These are phyloP conservation scores for Sebastes nivosus DNA, from an alignment of 2,797 vertebrate genomes.

Conservation along the genomic window DNA sequence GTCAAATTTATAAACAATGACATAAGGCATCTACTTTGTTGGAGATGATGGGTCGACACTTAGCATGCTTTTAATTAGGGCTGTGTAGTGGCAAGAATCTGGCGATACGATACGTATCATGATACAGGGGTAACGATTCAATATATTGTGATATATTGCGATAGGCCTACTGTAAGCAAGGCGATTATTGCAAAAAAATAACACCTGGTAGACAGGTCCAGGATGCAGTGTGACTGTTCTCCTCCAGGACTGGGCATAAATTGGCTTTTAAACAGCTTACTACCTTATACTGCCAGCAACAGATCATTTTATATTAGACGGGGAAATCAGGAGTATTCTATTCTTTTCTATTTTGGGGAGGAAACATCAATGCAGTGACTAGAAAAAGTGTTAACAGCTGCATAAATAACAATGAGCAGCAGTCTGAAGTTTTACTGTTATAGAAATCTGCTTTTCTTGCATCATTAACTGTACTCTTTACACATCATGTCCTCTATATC, in stretches of 20 bases:
- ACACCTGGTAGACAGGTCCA: neutral
- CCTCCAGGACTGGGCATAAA: neutral
- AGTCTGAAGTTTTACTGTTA: neutral
- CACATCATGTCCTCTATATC: neutral
- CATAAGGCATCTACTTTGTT: neutral
- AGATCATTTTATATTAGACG: neutral
- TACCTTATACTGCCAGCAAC: neutral
- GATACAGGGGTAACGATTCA: too few species aligned
- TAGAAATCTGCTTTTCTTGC: neutral
- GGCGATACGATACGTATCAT: too few species aligned
- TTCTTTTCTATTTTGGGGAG: neutral
- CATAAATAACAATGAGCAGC: neutral
- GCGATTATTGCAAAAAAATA: neutral
- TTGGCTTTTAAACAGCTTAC: neutral
- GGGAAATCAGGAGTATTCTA: neutral
- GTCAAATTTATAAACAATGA: neutral
- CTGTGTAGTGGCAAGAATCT: too few species aligned
- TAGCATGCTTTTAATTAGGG: neutral
- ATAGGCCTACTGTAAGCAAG: too few species aligned
- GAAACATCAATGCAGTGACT: neutral
- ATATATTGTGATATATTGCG: too few species aligned
- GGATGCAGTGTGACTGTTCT: neutral
- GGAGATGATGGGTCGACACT: neutral
- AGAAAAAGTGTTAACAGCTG: neutral
- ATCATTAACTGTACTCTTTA: conserved; percentile 1